Conservation (phyloP, 2,888 invertebrate genomes). For the Halictus quadricinctus region DNA sequence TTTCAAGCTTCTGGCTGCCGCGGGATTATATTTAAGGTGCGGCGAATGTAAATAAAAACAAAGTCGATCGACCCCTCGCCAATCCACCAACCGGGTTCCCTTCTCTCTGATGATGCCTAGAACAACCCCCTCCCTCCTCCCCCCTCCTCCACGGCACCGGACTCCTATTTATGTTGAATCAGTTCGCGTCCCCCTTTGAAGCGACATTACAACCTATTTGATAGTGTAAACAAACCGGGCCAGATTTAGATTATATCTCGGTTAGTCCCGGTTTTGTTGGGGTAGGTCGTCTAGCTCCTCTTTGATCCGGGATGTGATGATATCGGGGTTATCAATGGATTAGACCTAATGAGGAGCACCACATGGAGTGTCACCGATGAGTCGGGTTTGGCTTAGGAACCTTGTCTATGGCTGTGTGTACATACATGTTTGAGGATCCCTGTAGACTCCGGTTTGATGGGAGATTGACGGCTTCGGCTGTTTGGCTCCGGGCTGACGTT, state of each 20-base stretch:
- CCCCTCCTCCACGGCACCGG: too few species aligned
- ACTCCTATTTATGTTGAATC: neutral
- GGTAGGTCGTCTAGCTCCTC: neutral
- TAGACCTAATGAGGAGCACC: neutral
- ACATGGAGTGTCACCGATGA: neutral
- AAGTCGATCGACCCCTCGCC: neutral
- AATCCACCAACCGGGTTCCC: neutral
- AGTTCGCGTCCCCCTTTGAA: neutral
- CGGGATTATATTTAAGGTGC: neutral
- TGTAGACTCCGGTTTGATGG: neutral
- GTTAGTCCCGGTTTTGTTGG: slow-evolving; percentile 5
- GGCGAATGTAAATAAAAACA: neutral
- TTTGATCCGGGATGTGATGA: slow-evolving; percentile 6
- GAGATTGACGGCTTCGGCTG: neutral
- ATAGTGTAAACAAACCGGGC: slow-evolving; percentile 3
- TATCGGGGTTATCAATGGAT: slow-evolving; percentile 8
- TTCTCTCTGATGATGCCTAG: neutral
- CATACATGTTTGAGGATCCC: neutral
- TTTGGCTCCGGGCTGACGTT: neutral
- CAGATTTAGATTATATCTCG: neutral
- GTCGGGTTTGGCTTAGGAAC: neutral
- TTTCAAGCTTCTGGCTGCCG: neutral
- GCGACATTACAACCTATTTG: neutral
- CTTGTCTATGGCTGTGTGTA: neutral
- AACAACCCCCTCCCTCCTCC: neutral